Percentiles rank a stretch among this genome's conserved stretches.
Evolutionary conservation across 1,140 invertebrate genomes (phyloP).

Genomic region (Plodia interpunctella): DNA sequence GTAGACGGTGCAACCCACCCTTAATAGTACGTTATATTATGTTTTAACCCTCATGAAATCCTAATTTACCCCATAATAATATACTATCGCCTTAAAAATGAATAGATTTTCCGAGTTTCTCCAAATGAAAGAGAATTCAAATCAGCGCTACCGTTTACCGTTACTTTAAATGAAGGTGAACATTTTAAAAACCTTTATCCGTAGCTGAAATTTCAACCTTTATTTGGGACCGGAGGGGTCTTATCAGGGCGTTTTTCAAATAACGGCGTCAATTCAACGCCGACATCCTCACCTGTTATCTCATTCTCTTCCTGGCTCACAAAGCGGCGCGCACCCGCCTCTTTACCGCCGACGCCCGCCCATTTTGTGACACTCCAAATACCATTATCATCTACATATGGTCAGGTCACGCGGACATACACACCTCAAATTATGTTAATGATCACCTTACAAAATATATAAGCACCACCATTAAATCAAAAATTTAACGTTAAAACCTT

Average conservation of each 20-base stretch:
- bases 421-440: constrained; percentile 36
- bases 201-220: constrained; percentile 37
- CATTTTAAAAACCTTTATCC: constrained; percentile 40
- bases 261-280: constrained; percentile 43
- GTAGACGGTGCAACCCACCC: no score
- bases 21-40: no score
- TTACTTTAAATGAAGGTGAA: constrained; percentile 43
- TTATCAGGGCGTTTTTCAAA: constrained; percentile 51
- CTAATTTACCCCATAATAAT: no score
- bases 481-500: constrained; percentile 25
- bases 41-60: no score
- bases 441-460: constrained; percentile 28
- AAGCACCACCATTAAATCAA: constrained; percentile 40
- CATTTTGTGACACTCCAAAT: constrained; percentile 37
- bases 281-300: constrained; percentile 46
- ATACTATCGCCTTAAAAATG: no score
- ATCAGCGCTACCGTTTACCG: constrained; percentile 27
- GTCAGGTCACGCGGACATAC: constrained; percentile 22
- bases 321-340: constrained; percentile 28
- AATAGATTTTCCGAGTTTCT: background rate
- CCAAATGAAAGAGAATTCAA: constrained; percentile 26
- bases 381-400: constrained; percentile 35
- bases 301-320: constrained; percentile 41
- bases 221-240: constrained; percentile 41
- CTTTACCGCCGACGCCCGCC: constrained; percentile 30